Evolutionary conservation across 2,888 invertebrate genomes (phyloP).

Genomic region (Acholoe squamosa): DNA sequence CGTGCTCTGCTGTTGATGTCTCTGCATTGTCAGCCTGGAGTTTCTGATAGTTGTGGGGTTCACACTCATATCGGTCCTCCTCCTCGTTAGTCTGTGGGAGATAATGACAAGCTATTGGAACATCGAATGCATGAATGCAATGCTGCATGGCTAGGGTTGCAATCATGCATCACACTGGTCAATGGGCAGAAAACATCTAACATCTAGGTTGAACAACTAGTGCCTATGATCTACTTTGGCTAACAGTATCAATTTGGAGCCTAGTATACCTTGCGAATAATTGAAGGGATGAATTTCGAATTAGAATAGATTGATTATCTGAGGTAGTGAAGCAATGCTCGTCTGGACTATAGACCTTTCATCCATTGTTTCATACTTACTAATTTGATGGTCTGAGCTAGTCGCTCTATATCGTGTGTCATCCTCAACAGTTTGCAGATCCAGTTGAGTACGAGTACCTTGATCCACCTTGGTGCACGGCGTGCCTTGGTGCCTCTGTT

Average conservation of each 20-base stretch:
- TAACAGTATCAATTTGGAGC: too few species aligned
- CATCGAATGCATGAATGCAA: neutral
- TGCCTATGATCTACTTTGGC: too few species aligned
- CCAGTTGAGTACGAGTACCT: constrained; percentile 76
- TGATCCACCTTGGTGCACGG: constrained; percentile 73
- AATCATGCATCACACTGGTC: too few species aligned
- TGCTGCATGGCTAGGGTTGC: too few species aligned
- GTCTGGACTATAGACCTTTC: too few species aligned
- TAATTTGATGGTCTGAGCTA: constrained; percentile 77
- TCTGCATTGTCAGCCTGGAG: neutral
- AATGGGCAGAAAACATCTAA: too few species aligned
- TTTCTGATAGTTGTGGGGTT: constrained; percentile 28
- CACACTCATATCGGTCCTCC: constrained; percentile 49
- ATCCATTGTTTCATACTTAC: too few species aligned
- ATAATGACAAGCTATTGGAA: neutral
- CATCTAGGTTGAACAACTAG: too few species aligned
- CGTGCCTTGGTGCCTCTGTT: constrained; percentile 79
- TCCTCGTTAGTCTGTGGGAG: constrained; percentile 37
- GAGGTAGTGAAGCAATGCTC: too few species aligned
- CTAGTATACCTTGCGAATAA: too few species aligned
- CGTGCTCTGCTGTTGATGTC: neutral
- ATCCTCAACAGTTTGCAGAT: constrained; percentile 76
- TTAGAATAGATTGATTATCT: too few species aligned
- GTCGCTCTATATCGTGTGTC: constrained; percentile 77
- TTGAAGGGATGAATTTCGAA: too few species aligned